These are phyloP conservation scores for Oligia latruncula DNA, from an alignment of 2,888 invertebrate species.

Conservation along the genomic window DNA sequence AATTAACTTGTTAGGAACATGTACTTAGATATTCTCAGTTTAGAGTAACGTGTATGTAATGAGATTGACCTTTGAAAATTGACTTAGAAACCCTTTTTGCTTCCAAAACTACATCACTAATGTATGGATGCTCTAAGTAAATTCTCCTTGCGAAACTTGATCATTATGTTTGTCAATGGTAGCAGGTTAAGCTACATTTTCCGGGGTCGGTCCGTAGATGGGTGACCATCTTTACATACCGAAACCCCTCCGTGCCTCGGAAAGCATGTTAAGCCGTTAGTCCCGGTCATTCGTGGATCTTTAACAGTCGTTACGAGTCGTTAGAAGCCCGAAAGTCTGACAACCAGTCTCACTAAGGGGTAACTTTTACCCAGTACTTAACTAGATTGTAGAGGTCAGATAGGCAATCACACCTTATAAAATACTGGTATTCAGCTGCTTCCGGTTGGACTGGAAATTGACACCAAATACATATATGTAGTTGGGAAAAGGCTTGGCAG, in stretches of 20 bases:
- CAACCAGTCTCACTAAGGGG: background rate
- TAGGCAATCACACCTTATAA: background rate
- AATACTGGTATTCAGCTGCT: background rate
- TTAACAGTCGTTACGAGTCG: background rate
- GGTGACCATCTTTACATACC: background rate
- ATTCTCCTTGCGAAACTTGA: conserved; percentile 10
- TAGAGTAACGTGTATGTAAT: conserved; percentile 28
- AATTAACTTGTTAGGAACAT: conserved; percentile 44
- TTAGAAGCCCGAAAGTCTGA: background rate
- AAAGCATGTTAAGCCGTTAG: background rate
- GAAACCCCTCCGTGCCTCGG: no score
- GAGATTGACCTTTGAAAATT: conserved; percentile 32
- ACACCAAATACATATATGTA: no score
- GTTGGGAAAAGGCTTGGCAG: background rate
- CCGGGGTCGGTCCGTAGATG: background rate
- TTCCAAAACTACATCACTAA: background rate
- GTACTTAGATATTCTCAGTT: conserved; percentile 17
- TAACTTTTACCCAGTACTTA: background rate
- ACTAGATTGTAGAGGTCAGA: background rate
- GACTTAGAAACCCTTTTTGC: conserved; percentile 13
- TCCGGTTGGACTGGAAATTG: no score
- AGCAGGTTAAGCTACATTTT: no score
- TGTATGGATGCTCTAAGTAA: background rate
- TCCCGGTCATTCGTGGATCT: background rate
- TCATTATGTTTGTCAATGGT: background rate